phyloP scores from a whole-genome alignment of 2,797 vertebrate genomes.

The Galagoides demidoff region DNA sequence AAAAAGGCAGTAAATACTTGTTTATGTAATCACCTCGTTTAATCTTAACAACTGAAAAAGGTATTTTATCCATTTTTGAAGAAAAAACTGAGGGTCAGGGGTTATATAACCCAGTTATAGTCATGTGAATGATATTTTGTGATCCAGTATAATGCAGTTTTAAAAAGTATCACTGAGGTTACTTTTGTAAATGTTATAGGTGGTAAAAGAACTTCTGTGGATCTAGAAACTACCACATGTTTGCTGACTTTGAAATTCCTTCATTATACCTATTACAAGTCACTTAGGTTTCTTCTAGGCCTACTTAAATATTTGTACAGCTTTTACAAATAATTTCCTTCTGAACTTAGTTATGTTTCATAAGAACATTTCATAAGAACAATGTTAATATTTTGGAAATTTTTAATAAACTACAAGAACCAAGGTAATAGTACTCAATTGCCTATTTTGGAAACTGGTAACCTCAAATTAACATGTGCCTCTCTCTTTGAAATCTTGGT shows the following conservation, averaged over 20 bases:
- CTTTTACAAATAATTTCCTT: constrained; percentile 8
- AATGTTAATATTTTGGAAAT: constrained; percentile 34
- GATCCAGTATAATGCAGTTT: not conserved
- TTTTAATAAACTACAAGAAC: constrained; percentile 56
- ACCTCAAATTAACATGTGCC: not conserved
- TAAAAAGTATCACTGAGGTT: not conserved
- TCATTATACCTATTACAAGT: not conserved
- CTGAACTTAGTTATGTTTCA: not conserved
- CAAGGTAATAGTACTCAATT: constrained; percentile 59
- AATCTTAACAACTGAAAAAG: not conserved
- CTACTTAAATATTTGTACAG: not conserved
- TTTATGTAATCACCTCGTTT: not conserved
- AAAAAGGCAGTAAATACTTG: not conserved
- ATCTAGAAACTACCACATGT: not conserved
- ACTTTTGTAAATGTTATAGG: not conserved
- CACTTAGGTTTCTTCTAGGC: not conserved
- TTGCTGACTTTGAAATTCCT: not conserved
- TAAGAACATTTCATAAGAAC: constrained; percentile 15
- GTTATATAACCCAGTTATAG: not conserved
- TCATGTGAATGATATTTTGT: not conserved
- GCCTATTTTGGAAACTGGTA: not conserved
- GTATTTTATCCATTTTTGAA: constrained; percentile 35
- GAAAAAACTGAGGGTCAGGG: not conserved
- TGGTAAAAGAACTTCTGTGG: not conserved
- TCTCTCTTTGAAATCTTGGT: not conserved